Base-by-base conservation (phyloP, 2,888 invertebrate species). In the Cremastinae sp. region DNA sequence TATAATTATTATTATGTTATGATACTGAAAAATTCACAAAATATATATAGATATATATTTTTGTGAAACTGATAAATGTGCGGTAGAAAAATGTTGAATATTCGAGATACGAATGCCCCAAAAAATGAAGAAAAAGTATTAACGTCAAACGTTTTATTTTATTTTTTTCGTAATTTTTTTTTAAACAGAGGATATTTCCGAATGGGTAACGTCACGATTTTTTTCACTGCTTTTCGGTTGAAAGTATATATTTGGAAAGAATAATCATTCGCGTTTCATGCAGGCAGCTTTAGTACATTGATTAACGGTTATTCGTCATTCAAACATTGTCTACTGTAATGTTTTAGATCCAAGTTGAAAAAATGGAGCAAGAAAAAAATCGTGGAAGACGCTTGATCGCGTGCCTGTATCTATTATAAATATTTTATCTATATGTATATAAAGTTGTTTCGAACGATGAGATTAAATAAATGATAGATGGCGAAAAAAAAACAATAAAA, bases 141-240 rank as follows among this genome's bases (percentile, higher is more conserved):
- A 86, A 86, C 81, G 82, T 85, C 79, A 81, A 83, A 84, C 79
- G 78, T 83, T 64, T 84, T 83, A 81, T 86, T 85, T 83, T 83
- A 62, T 72, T n/a, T 66, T 85, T 79, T 85, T 86, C 84, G 79
- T 81, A 81, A 64, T 34, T 66, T 43, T 70, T 62, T 49, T 66
- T 5, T 2, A 5, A 28, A 28, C 2, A 28, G 28, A 3, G 28
- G 5, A 28, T 28, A 3, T 28, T 28, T 28, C 28, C 28, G 28
- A 28, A 28, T 28, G 28, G 28, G 28, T n/a, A 28, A 28, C 5
- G 28, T 28, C 28, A 5, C 28, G 28, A 2, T 28, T n/a, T 28
- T 28, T 28, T 28, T 28, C 20, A 61, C 16, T 38, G 8, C 18
- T 28, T 49, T 47, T 49, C 16, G n/a, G 34, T 16, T 49, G 36